These are phyloP conservation scores for Naja naja DNA, from an alignment of 2,113 vertebrate genomes.

Conservation along the genomic window DNA sequence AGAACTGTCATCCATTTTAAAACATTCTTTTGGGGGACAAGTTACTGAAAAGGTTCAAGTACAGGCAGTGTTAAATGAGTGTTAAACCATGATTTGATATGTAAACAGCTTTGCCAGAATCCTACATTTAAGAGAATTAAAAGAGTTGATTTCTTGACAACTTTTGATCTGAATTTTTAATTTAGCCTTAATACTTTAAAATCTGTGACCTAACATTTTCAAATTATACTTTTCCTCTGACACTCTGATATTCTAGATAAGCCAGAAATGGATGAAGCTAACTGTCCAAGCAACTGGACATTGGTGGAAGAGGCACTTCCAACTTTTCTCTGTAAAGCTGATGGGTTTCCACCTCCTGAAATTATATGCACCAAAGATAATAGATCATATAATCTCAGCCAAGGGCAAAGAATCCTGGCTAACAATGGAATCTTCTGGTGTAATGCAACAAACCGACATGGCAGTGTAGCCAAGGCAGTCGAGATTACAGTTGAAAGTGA, in stretches of 20 bases:
- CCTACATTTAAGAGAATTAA: not conserved
- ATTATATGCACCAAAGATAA: constrained; percentile 50
- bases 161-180: not conserved
- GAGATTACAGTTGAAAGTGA: constrained; percentile 59
- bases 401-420: constrained; percentile 1
- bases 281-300: constrained; percentile 62
- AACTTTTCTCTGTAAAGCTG: constrained; percentile 54
- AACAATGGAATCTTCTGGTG: constrained; percentile 51
- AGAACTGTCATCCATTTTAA: not conserved
- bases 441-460: constrained; percentile 60
- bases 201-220: not conserved
- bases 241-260: constrained; percentile 42
- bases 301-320: constrained; percentile 54
- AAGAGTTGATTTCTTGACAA: not conserved
- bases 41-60: not conserved
- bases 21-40: not conserved
- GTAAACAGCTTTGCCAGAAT: not conserved
- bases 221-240: not conserved
- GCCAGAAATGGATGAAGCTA: constrained; percentile 54
- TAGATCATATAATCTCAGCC: constrained; percentile 1
- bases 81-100: not conserved
- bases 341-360: constrained; percentile 52
- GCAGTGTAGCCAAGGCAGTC: constrained; percentile 52
- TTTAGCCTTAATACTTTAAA: not conserved
- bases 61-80: not conserved